Evolutionary conservation across 1,140 invertebrate species (phyloP), one percentile per base, ranked within the genome.

Genomic region (Triops longicaudatus): DNA sequence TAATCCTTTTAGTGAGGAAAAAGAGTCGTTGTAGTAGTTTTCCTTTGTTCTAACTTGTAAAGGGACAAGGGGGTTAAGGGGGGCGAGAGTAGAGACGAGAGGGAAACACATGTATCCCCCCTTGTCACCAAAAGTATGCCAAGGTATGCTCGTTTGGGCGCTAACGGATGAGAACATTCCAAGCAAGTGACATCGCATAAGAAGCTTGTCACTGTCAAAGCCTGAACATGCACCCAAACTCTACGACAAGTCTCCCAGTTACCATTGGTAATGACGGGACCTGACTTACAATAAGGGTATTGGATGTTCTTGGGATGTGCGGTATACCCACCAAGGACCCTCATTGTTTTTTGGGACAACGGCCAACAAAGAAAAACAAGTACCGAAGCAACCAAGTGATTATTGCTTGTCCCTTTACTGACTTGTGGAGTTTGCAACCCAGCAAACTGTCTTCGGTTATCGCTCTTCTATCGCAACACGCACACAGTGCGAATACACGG

Each of bases 201-300:
- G 50, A 63, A 63, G 50, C 50, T 63, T 63, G 50, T 63, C 50
- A 63, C 50, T 63, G 50, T 63, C 50, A 63, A 63, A 63, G 17
- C 50, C 50, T 63, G 50, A 63, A 22, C 50, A 63, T 63, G 50
- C 50, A 63, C 50, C 50, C 14, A 22, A 17, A 22, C 50, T 63
- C 14, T 63, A 37, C 50, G 50, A 22, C 50, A 22, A 63, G 10
- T 63, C 22, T 22, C 50, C 50, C 50, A 63, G 50, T 63, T 14
- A 63, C 50, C 50, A 63, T 63, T 22, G 10, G 50, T 63, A 63
- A 22, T 63, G 50, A 63, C 50, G 50, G 50, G 50, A 63, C 50
- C 22, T 63, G 50, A 63, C 50, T 63, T 14, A 63, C 50, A 63
- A 63, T 22, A 63, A 63, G 50, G 50, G 50, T 63, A 63, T 63